Base-by-base conservation (phyloP, 2,797 vertebrate species). In the Urosaurus nigricauda region DNA sequence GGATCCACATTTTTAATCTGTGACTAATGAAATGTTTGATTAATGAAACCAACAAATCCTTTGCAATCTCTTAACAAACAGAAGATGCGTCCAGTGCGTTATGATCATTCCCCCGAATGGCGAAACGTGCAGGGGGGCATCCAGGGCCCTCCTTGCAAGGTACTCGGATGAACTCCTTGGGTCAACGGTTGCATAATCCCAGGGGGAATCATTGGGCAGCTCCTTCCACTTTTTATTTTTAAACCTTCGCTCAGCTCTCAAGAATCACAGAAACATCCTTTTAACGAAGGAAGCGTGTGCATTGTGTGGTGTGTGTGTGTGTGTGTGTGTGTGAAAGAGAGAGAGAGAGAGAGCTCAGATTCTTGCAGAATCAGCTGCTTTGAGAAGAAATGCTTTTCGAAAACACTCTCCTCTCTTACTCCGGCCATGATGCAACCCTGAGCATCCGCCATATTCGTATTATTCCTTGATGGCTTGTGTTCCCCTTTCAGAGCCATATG, bases 41-140 rank as follows among this genome's bases (percentile, higher is more conserved):
- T 75, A 85, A 89, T 53, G 71, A 81, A 86, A 89, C 78, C 78
- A 81, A 86, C 56, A 75, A 81, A 86, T 81, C 88, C 83, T 74
- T 79, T 21, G 26, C 78, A 47, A 53, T 74, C 83, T 81, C 83
- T 81, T 74, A 37, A 83, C 78, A 75, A 86, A 53, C 68, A 53
- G 83, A 84, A 63, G 68, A 85, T 29, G 29, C 16, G 43, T 21
- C 70, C 26, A 32, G 56, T 29, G 79, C 35, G 12, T n/a, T 79
- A 60, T 19, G 14, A 80, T 53, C 83, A 73, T 51, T 68, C 53
- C 73, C 53, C 68, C 32, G 43, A 68, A 68, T 21, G 29, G 65
- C 83, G 35, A 79, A 85, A 47, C 6, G 26, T 4, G 11, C 19
- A 7, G 73, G 16, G 47, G 43, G 47, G 58, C 56, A 77, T 14